phyloP scores from a whole-genome alignment of 2,113 vertebrate species.

The Columbina picui region DNA sequence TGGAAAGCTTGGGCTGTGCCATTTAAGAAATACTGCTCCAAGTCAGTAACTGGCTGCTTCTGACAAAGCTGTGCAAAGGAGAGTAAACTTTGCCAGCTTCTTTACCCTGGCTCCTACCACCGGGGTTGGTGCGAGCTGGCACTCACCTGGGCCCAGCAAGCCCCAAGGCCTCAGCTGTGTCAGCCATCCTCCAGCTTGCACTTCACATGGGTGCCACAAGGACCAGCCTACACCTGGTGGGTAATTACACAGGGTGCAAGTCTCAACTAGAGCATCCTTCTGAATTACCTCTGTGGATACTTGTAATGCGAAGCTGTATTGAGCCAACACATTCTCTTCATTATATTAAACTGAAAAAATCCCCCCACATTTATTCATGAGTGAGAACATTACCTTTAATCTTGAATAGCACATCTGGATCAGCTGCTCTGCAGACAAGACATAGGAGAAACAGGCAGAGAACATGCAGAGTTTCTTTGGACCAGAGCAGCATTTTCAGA shows the following conservation, averaged over 20 bases:
- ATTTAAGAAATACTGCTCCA: neutral
- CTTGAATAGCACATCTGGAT: neutral
- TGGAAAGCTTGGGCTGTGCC: neutral
- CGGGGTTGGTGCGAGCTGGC: neutral
- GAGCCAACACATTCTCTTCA: rapidly evolving
- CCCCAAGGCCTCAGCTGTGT: rapidly evolving
- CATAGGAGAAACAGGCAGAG: neutral
- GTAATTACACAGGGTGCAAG: neutral
- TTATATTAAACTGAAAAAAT: neutral
- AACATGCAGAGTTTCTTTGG: neutral
- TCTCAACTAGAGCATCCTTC: neutral
- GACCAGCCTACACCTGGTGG: neutral
- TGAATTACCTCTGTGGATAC: neutral
- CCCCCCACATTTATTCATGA: neutral
- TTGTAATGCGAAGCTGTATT: rapidly evolving
- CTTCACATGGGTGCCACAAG: neutral
- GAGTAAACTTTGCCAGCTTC: neutral
- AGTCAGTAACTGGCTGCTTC: neutral
- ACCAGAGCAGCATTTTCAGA: neutral
- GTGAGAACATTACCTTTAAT: neutral
- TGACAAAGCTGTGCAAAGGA: neutral
- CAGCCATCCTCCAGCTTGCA: neutral
- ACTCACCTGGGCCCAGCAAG: neutral
- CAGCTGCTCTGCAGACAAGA: neutral
- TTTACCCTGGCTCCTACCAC: neutral